Evolutionary conservation across 2,113 vertebrate species (phyloP).

Genomic region (Bubo scandiacus): DNA sequence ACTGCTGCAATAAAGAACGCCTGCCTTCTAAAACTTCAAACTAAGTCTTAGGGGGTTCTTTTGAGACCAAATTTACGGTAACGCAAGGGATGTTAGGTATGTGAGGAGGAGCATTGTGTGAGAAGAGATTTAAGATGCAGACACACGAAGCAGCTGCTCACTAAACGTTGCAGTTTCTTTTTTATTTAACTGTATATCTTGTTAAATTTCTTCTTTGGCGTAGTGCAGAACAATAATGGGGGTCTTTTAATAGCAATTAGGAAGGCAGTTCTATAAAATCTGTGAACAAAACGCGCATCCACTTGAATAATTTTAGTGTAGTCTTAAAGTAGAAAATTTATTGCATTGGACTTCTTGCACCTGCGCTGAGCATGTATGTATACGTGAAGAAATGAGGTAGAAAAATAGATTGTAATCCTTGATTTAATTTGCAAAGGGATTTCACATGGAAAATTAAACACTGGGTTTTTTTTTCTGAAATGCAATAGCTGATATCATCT

Average conservation of each 20-base stretch:
- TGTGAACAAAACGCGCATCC: background rate
- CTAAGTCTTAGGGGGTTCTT: too few species aligned
- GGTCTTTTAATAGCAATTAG: background rate
- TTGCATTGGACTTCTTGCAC: background rate
- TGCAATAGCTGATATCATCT: background rate
- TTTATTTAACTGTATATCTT: background rate
- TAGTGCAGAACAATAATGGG: background rate
- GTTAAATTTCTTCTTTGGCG: background rate
- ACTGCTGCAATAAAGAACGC: too few species aligned
- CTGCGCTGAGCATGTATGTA: background rate
- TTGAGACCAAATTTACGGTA: too few species aligned
- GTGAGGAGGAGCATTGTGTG: background rate
- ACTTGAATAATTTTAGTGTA: background rate
- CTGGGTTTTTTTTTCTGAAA: background rate
- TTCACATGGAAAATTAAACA: background rate
- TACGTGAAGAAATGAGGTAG: background rate
- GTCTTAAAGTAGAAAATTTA: background rate
- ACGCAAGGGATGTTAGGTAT: background rate
- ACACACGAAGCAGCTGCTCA: background rate
- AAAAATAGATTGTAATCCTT: background rate
- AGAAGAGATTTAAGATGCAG: background rate
- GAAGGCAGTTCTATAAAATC: background rate
- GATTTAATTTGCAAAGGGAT: background rate
- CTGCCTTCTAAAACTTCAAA: too few species aligned
- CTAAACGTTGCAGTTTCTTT: background rate